Conservation (phyloP, 2,888 invertebrate genomes). For the Agrotis puta region DNA sequence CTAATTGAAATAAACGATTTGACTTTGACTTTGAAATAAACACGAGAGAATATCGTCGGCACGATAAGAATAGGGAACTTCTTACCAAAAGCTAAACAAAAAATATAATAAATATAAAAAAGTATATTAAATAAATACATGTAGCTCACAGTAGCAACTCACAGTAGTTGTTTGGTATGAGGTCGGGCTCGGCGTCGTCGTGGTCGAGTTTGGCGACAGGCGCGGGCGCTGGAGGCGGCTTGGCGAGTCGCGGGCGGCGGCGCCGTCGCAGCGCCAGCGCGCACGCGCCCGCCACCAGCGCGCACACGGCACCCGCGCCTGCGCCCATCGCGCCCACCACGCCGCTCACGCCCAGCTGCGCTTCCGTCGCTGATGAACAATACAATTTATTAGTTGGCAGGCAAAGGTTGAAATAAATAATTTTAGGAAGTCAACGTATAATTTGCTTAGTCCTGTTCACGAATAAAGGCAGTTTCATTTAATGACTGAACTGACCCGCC, state of each 20-base stretch:
- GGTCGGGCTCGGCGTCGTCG: constrained; percentile 87
- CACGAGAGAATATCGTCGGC: too few relatives aligned
- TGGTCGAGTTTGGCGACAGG: constrained; percentile 71
- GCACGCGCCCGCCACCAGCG: constrained; percentile 79
- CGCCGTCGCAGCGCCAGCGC: constrained; percentile 78
- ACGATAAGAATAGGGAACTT: too few relatives aligned
- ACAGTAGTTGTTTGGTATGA: constrained; percentile 88
- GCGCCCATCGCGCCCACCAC: constrained; percentile 79
- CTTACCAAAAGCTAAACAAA: too few relatives aligned
- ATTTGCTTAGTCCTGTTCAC: neutral
- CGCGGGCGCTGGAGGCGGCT: constrained; percentile 73
- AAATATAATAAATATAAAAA: too few relatives aligned
- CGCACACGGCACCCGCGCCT: constrained; percentile 77
- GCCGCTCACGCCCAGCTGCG: constrained; percentile 80
- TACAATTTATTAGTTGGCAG: neutral
- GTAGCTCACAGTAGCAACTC: too few relatives aligned
- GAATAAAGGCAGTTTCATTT: neutral
- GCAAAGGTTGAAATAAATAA: too few relatives aligned
- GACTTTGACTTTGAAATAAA: too few relatives aligned
- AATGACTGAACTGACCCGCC: neutral
- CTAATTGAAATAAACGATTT: too few relatives aligned
- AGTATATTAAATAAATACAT: too few relatives aligned
- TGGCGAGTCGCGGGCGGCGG: constrained; percentile 69
- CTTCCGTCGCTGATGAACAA: constrained; percentile 77
- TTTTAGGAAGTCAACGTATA: neutral